A percentile compares a stretch with the other conserved stretches of the same genome.
These are phyloP conservation scores for Tolypeutes matacus DNA, from an alignment of 2,797 vertebrate species.

Conservation along the genomic window DNA sequence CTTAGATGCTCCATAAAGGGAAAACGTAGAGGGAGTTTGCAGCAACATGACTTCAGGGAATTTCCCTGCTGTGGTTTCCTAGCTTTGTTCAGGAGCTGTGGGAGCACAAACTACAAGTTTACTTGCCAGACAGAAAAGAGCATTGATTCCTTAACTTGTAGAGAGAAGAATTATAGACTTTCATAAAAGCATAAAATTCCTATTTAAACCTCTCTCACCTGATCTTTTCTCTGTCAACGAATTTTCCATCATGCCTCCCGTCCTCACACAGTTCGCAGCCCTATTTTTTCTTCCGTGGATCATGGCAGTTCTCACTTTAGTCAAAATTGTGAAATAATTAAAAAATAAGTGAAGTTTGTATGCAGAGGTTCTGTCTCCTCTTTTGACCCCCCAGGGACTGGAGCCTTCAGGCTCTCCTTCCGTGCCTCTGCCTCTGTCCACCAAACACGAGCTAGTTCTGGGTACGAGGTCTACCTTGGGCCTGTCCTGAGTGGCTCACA, in stretches of 20 bases:
- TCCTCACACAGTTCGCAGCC: not conserved
- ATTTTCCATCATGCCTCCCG: not conserved
- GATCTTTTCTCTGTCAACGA: not conserved
- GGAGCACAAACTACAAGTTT: not conserved
- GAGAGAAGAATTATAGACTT: slow-evolving; percentile 57
- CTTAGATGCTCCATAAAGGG: slow-evolving; percentile 51
- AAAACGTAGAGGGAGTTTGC: slow-evolving; percentile 52
- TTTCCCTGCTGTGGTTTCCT: not conserved
- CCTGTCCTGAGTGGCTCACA: not conserved
- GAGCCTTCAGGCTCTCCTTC: not conserved
- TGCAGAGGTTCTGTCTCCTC: not conserved
- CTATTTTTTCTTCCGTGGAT: not conserved
- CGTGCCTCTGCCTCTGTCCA: not conserved
- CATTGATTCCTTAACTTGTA: slow-evolving; percentile 42
- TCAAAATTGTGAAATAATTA: not conserved
- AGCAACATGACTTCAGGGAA: slow-evolving; percentile 38
- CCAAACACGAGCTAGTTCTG: not conserved
- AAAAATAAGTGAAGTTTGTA: not conserved
- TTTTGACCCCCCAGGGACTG: not conserved
- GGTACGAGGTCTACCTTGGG: rapidly evolving
- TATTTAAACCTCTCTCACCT: not conserved
- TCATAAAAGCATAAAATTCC: not conserved
- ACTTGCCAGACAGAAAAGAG: slow-evolving; percentile 21
- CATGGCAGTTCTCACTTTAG: not conserved
- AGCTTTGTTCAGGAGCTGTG: not conserved